phyloP scores from a whole-genome alignment of 2,113 vertebrate species.

The Myanophis thanlyinensis region DNA sequence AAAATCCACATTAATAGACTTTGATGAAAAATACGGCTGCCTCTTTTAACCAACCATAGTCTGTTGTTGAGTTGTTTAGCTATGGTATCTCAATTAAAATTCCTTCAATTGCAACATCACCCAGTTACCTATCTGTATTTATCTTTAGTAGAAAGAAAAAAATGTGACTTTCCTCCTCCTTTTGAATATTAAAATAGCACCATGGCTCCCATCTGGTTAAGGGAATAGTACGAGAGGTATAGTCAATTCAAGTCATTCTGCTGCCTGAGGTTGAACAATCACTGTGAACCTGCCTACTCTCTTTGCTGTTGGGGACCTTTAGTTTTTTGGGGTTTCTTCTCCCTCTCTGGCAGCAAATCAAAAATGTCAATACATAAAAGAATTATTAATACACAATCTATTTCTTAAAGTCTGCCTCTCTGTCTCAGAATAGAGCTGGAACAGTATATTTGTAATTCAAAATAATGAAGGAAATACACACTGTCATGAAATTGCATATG shows the following conservation, averaged over 20 bases:
- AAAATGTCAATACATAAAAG: background rate
- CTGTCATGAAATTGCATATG: background rate
- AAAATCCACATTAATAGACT: background rate
- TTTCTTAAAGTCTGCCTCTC: background rate
- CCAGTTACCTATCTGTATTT: background rate
- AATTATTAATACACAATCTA: background rate
- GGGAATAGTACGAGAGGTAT: background rate
- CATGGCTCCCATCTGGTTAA: background rate
- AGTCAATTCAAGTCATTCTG: background rate
- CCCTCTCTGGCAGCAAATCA: background rate
- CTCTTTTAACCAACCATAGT: background rate
- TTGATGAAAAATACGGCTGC: background rate
- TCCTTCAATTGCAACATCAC: background rate
- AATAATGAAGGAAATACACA: background rate
- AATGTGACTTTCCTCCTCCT: background rate
- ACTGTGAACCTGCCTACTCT: background rate
- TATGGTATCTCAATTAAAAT: background rate
- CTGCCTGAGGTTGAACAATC: background rate
- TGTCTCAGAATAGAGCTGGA: background rate
- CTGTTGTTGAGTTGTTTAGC: background rate
- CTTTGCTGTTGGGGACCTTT: background rate
- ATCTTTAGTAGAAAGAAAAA: background rate
- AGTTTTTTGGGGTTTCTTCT: background rate
- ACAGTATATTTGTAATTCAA: background rate
- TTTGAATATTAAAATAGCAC: background rate